A percentile compares a stretch with the other conserved stretches of the same genome.
phyloP scores from a whole-genome alignment of 2,888 invertebrate genomes.

The Drosophila anomelani region DNA sequence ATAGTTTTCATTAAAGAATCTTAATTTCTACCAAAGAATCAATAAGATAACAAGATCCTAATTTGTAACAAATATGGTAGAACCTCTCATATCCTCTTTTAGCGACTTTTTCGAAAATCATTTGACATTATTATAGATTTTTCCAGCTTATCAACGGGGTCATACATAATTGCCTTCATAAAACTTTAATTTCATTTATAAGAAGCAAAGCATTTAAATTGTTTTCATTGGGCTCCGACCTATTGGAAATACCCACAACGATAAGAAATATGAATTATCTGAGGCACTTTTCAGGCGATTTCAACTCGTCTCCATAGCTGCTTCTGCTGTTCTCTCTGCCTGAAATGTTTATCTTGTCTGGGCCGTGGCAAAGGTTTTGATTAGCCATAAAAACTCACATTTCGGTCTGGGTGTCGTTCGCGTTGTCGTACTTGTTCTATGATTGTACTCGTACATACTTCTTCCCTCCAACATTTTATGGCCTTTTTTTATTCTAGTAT shows the following conservation, averaged over 20 bases:
- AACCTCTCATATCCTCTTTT: too few relatives aligned
- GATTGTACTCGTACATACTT: slow-evolving; percentile 48
- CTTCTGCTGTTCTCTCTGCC: not conserved
- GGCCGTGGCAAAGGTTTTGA: slow-evolving; percentile 73
- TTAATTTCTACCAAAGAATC: not conserved
- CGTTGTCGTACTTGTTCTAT: slow-evolving; percentile 63
- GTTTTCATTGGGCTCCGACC: slow-evolving; percentile 6
- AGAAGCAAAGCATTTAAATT: slow-evolving; percentile 18
- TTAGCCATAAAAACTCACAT: slow-evolving; percentile 71
- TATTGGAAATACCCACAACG: not conserved
- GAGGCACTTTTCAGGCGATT: not conserved
- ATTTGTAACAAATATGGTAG: too few relatives aligned
- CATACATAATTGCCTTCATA: slow-evolving; percentile 3
- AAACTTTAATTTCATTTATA: not conserved
- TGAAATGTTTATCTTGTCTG: slow-evolving; percentile 49
- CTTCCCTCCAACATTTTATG: slow-evolving; percentile 54
- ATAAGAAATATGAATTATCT: slow-evolving; percentile 34
- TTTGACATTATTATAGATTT: not conserved
- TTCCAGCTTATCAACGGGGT: not conserved
- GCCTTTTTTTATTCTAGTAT: slow-evolving; percentile 45
- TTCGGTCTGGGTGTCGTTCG: slow-evolving; percentile 54
- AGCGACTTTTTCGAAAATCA: too few relatives aligned
- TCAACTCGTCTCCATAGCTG: not conserved
- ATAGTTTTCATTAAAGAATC: not conserved
- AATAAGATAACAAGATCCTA: too few relatives aligned